Percentiles rank a stretch among this genome's conserved stretches.
Conservation (phyloP, 2,113 vertebrate species). For the Ciconia maguari region DNA sequence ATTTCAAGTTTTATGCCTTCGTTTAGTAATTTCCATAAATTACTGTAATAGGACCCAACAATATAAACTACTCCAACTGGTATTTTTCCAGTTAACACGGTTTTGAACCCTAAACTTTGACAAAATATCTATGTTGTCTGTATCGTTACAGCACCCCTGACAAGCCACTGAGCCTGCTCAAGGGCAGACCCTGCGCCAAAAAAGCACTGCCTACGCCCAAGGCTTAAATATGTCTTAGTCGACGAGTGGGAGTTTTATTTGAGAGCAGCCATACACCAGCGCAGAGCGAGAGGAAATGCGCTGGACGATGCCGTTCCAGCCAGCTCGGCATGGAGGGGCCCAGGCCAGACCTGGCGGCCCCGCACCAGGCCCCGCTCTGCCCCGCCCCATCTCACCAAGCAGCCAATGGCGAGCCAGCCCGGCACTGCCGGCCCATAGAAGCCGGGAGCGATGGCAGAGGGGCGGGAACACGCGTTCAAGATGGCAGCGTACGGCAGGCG, state of each 20-base stretch:
- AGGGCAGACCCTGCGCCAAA: rapidly evolving
- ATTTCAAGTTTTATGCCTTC: not conserved
- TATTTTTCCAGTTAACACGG: not conserved
- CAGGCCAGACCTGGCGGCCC: too few species aligned
- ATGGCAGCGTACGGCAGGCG: rapidly evolving
- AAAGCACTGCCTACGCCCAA: too few species aligned
- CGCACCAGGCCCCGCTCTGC: too few species aligned
- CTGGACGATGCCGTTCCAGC: rapidly evolving
- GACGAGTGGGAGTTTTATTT: too few species aligned
- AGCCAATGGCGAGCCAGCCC: not conserved
- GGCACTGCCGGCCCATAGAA: not conserved
- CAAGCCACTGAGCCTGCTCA: not conserved
- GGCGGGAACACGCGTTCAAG: rapidly evolving
- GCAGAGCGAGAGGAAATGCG: rapidly evolving
- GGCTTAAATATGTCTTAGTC: not conserved
- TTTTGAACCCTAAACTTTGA: not conserved
- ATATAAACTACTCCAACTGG: not conserved
- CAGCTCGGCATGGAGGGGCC: not conserved
- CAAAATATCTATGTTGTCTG: rapidly evolving
- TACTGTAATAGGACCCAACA: not conserved
- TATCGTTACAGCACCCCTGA: rapidly evolving
- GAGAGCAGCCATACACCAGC: not conserved
- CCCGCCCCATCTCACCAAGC: not conserved
- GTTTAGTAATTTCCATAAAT: not conserved
- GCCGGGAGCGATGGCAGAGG: not conserved